These are phyloP conservation scores for Pseudococcus jackbeardsleyi DNA, from an alignment of 2,888 invertebrate genomes.

Conservation along the genomic window DNA sequence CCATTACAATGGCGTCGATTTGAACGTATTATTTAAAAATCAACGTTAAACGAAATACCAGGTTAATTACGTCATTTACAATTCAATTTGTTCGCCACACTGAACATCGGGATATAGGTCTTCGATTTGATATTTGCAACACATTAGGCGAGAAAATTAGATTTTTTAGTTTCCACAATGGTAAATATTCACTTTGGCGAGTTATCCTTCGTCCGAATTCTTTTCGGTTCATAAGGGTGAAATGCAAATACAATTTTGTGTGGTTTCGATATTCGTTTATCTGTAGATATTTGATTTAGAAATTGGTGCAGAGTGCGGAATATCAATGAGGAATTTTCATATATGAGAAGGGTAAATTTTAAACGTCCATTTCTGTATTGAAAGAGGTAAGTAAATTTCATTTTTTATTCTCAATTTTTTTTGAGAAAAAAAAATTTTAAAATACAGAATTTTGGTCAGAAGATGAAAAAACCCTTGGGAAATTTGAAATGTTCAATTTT, in stretches of 20 bases:
- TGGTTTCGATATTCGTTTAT: background rate
- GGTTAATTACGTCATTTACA: conserved; percentile 60
- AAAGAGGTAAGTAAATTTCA: too few relatives aligned
- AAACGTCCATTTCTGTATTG: background rate
- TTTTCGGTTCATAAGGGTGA: background rate
- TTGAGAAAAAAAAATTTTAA: too few relatives aligned
- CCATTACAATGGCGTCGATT: conserved; percentile 54
- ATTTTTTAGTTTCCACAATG: background rate
- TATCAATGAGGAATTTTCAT: background rate
- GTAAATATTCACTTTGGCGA: background rate
- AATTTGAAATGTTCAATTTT: too few relatives aligned
- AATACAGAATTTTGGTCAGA: too few relatives aligned
- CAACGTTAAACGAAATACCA: conserved; percentile 59
- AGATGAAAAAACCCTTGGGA: too few relatives aligned
- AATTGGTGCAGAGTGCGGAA: background rate
- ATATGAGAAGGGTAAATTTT: background rate
- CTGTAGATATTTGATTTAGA: background rate
- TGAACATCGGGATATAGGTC: conserved; percentile 48
- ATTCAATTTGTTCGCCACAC: conserved; percentile 57
- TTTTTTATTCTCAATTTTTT: too few relatives aligned
- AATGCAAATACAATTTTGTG: background rate
- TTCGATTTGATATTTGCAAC: conserved; percentile 34
- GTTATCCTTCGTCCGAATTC: background rate
- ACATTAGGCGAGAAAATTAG: conserved; percentile 49
- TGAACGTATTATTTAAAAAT: conserved; percentile 57